Conservation (phyloP, 2,113 vertebrate genomes). For the Sardina pilchardus region DNA sequence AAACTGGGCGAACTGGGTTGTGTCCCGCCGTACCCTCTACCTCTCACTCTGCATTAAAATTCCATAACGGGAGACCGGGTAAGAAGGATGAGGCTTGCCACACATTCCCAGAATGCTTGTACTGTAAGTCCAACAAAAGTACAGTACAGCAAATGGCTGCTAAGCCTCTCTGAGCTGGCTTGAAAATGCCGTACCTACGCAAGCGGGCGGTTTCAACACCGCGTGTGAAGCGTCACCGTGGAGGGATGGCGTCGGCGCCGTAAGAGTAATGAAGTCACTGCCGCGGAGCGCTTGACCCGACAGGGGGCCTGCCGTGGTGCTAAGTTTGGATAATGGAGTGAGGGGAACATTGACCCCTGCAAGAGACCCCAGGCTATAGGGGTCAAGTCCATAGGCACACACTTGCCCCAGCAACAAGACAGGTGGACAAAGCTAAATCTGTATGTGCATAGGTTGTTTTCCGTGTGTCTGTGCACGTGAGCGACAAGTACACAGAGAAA, state of each 20-base stretch:
- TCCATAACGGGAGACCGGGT: background rate
- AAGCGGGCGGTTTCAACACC: background rate
- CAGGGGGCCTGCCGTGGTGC: background rate
- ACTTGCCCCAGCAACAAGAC: background rate
- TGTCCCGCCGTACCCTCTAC: background rate
- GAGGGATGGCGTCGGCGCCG: background rate
- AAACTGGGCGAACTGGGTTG: background rate
- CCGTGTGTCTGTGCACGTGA: background rate
- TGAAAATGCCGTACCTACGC: background rate
- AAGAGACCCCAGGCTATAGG: background rate
- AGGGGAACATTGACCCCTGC: background rate
- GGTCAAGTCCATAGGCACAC: background rate
- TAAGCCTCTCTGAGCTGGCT: constrained; percentile 1
- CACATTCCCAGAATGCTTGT: constrained; percentile 20
- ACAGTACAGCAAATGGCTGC: constrained; percentile 6
- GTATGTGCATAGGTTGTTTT: background rate
- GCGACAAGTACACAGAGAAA: background rate
- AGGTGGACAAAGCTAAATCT: background rate
- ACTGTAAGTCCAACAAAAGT: background rate
- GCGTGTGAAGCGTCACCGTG: background rate
- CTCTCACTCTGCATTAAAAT: background rate
- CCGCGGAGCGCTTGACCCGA: background rate
- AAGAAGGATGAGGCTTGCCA: background rate
- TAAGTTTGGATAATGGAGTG: too few species aligned
- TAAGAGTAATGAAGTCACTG: background rate